These are phyloP conservation scores for Gallinago undulata DNA, from an alignment of 2,113 vertebrate genomes.

Conservation along the genomic window DNA sequence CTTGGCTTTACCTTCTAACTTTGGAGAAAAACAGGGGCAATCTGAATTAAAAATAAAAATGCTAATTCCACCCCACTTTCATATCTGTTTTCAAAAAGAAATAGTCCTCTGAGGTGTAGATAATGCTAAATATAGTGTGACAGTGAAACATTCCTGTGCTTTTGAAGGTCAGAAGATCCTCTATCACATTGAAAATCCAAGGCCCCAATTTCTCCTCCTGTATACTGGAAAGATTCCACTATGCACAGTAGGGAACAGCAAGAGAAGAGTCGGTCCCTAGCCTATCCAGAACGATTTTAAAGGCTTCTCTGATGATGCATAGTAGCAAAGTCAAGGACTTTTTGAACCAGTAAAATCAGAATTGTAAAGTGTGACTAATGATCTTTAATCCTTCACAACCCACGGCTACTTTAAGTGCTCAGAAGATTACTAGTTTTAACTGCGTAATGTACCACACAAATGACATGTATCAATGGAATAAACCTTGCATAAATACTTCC, in stretches of 20 bases:
- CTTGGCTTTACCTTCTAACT: not conserved
- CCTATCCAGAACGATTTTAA: not conserved
- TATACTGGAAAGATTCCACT: not conserved
- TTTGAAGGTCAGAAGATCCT: not conserved
- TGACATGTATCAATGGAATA: not conserved
- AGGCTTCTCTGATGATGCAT: not conserved
- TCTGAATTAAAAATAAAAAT: conserved; percentile 30
- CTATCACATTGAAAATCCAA: not conserved
- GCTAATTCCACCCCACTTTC: not conserved
- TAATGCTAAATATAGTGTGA: not conserved
- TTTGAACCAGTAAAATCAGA: not conserved
- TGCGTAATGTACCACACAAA: not conserved
- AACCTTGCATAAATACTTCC: not conserved
- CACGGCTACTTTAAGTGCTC: not conserved
- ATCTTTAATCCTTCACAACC: not conserved
- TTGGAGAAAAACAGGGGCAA: not conserved
- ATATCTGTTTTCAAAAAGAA: not conserved
- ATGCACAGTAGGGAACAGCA: not conserved
- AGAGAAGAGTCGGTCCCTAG: not conserved
- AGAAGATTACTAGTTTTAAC: not conserved
- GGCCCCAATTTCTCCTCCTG: not conserved
- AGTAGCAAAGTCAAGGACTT: not conserved
- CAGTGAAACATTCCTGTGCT: not conserved
- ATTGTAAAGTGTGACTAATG: not conserved
- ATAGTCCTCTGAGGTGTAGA: not conserved